Base-by-base conservation (phyloP, 2,888 invertebrate species). In the Phyto melanocephala region DNA sequence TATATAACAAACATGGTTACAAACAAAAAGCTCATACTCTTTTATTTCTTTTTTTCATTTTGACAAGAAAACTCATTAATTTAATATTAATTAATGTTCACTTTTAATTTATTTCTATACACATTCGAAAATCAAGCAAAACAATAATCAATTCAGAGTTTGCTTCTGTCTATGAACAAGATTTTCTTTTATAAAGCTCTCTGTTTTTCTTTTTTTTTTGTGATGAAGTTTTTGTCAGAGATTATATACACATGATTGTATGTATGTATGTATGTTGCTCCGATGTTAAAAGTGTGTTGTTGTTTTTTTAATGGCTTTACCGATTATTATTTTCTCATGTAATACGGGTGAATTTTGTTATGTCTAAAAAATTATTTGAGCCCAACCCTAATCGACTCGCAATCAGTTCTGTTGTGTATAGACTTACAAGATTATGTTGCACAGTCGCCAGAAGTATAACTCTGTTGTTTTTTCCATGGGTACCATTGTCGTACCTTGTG, bases 241-340 rank as follows among this genome's bases (percentile, higher is more conserved):
- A 40, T 45, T 45, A 17, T 6, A 6, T 17, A 45, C 17, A 7
- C 17, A 45, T 6, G 1, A 4, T 17, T 45, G 8, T 13, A 1
- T 24, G n/a, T 40, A 1, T 24, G 37, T 2, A 3, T 2, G 3
- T 35, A 10, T 20, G 47, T 17, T 1, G n/a, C n/a, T n/a, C n/a
- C n/a, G 13, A 40, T 54, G 24, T 28, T 22, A 28, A 20, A 50
- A 58, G 50, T 58, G 28, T 40, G 65, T 65, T 65, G 33, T 37
- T n/a, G 3, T 60, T 40, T 68, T 54, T 54, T 70, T 42, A 54
- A 54, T 70, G 45, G n/a, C n/a, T n/a, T n/a, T n/a, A n/a, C n/a
- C n/a, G n/a, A n/a, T n/a, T n/a, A n/a, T n/a, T n/a, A n/a, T n/a
- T n/a, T n/a, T n/a, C n/a, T n/a, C n/a, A n/a, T n/a, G n/a, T n/a